Percentiles rank a stretch among this genome's conserved stretches.
Conservation (phyloP, 2,113 vertebrate genomes). For the Colistium nudipinnis region DNA sequence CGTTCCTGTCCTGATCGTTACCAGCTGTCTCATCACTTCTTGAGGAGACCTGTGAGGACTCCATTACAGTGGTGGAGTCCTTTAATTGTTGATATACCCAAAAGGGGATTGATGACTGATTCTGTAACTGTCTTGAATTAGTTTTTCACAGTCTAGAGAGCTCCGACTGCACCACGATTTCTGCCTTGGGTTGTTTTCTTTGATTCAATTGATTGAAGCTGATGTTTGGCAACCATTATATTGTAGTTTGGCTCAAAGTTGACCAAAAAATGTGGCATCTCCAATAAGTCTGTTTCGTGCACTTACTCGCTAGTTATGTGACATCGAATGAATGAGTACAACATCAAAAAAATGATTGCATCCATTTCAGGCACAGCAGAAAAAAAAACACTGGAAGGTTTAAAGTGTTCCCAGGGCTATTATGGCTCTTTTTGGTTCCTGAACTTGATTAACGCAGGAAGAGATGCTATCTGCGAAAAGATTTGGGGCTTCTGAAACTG, state of each 20-base stretch:
- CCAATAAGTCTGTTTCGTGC: no score
- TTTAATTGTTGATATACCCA: not conserved
- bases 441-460: slow-evolving; percentile 75
- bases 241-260: not conserved
- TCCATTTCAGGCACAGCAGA: slow-evolving; percentile 22
- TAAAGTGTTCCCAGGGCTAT: slow-evolving; percentile 37
- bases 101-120: not conserved
- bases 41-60: not conserved
- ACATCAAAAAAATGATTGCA: slow-evolving; percentile 18
- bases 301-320: no score
- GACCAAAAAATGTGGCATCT: not conserved
- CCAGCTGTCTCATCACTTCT: not conserved
- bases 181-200: not conserved
- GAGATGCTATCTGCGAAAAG: slow-evolving; percentile 75
- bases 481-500: slow-evolving; percentile 57
- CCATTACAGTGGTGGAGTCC: not conserved
- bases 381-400: slow-evolving; percentile 6
- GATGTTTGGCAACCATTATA: not conserved
- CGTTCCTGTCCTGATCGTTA: not conserved
- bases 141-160: not conserved
- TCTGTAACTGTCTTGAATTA: not conserved
- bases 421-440: slow-evolving; percentile 39
- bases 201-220: not conserved
- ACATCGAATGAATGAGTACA: slow-evolving; percentile 25
- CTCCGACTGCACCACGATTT: not conserved